phyloP scores from a whole-genome alignment of 2,888 invertebrate species.

The Gisinianus flammeolus region DNA sequence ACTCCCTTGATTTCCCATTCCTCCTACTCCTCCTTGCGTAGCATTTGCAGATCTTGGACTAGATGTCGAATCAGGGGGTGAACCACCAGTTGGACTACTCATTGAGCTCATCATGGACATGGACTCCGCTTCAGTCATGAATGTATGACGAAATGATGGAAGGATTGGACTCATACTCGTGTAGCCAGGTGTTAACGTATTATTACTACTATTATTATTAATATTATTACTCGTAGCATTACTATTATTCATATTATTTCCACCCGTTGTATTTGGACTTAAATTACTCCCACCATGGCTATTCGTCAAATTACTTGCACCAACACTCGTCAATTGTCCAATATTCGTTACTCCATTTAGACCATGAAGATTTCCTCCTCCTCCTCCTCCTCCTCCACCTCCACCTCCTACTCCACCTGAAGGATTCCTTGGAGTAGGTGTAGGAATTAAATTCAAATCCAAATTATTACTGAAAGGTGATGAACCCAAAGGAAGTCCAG shows the following conservation, averaged over 20 bases:
- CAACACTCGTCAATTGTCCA: no score
- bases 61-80: slow-evolving; percentile 66
- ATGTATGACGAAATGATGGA: slow-evolving; percentile 58
- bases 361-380: no score
- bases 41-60: slow-evolving; percentile 50
- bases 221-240: slow-evolving; percentile 16
- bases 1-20: no score
- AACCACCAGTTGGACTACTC: slow-evolving; percentile 56
- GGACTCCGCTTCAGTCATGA: slow-evolving; percentile 57
- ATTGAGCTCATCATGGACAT: slow-evolving; percentile 51
- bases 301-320: no score
- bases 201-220: slow-evolving; percentile 3
- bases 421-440: slow-evolving; percentile 8
- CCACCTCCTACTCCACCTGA: neutral
- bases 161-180: slow-evolving; percentile 57
- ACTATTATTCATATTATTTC: neutral
- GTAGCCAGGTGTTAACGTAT: slow-evolving; percentile 9
- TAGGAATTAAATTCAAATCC: neutral
- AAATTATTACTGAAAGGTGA: neutral
- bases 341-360: no score
- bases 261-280: no score
- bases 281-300: neutral
- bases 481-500: neutral
- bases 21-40: no score
- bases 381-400: neutral